These are phyloP conservation scores for Sander lucioperca DNA, from an alignment of 2,113 vertebrate species.

Conservation along the genomic window DNA sequence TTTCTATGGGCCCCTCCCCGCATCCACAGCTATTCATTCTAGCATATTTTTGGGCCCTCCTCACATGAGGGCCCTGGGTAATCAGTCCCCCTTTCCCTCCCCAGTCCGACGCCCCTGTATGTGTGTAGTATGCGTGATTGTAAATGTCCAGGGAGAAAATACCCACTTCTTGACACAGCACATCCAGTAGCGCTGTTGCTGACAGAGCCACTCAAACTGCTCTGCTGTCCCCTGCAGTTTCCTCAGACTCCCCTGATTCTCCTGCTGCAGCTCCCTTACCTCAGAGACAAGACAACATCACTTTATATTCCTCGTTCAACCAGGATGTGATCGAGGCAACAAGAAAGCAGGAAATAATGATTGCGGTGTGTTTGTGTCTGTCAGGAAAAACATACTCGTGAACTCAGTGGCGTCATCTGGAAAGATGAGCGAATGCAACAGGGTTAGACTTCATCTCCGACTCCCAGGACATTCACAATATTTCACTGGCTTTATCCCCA, in stretches of 20 bases:
- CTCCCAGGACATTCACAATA: conserved; percentile 22
- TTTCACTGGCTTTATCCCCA: conserved; percentile 18
- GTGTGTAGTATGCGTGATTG: no score
- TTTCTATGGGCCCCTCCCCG: no score
- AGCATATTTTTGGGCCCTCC: no score
- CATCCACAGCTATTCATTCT: no score
- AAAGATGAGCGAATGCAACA: conserved; percentile 21
- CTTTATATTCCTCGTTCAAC: neutral
- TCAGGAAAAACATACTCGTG: neutral
- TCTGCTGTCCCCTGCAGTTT: conserved; percentile 80
- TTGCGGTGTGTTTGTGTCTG: no score
- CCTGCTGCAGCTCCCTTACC: conserved; percentile 65
- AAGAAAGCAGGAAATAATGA: neutral
- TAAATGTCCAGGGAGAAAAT: neutral
- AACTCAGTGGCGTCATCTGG: conserved; percentile 21
- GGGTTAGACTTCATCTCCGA: neutral
- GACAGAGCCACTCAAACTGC: conserved; percentile 84
- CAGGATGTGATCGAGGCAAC: conserved; percentile 24
- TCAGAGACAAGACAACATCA: conserved; percentile 25
- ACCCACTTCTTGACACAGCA: conserved; percentile 78
- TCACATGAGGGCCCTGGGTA: no score
- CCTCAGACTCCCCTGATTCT: conserved; percentile 74
- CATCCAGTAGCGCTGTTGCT: conserved; percentile 84
- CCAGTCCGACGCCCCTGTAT: no score
- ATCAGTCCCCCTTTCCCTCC: no score